Evolutionary conservation across 2,888 invertebrate genomes (phyloP), one percentile per base, ranked within the genome.

Genomic region (Pandemis cinnamomeana): DNA sequence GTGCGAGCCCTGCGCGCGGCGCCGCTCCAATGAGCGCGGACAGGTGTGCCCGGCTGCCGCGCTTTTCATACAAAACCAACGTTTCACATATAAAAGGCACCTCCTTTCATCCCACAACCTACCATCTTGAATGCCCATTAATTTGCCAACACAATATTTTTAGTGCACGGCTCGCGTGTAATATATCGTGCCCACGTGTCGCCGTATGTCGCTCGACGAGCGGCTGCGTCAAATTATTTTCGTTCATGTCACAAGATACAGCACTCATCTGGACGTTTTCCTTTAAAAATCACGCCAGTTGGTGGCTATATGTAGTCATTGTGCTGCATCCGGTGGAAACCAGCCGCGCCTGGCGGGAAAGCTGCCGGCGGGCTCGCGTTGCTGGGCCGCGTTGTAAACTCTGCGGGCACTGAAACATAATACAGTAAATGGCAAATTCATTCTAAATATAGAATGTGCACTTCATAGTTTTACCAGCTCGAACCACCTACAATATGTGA

Each of bases 71-170:
- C 92, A 92, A 92, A 93, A 93, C 91, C 90, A 91, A 91, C 92
- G 92, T 90, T 92, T 92, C 92, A 92, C 92, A 91, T 93, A 92
- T 93, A 92, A 93, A 93, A 93, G 93, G 91, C 92, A 92, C 91
- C 92, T 93, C 92, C 94, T 93, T 93, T 93, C 93, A 93, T 93
- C 94, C 94, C 92, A 90, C 91, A 87, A 90, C 91, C 94, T 89
- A 93, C 91, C 87, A 91, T 90, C 91, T 91, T 87, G 94, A 94
- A 94, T 94, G 94, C 94, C 93, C 94, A 94, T 94, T 94, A 94
- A 94, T 94, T 94, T 94, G 94, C 94, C 94, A 94, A 93, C 94
- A 93, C 93, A 94, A 94, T 94, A 94, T 94, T 94, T 94, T 94
- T 94, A 94, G 94, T 94, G 87, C 90, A 88, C 93, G 91, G 90